Percentiles rank a stretch among this genome's conserved stretches.
phyloP scores from a whole-genome alignment of 2,113 vertebrate species.

The Pyrgilauda ruficollis region DNA sequence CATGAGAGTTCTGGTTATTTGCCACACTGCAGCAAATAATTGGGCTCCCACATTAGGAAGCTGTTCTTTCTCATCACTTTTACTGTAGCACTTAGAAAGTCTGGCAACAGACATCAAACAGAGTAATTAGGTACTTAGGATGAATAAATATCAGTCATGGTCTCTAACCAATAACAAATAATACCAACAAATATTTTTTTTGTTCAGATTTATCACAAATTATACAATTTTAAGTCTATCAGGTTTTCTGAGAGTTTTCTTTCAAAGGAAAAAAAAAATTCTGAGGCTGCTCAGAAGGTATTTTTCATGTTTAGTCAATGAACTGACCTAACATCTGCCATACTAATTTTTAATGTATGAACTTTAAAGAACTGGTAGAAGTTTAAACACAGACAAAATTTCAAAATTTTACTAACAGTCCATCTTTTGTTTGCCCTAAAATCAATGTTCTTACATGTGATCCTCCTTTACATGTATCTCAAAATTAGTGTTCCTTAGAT shows the following conservation, averaged over 20 bases:
- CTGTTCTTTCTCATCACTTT: not conserved
- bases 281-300: not conserved
- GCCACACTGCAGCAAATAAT: not conserved
- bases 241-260: not conserved
- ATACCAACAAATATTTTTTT: not conserved
- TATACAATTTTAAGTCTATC: not conserved
- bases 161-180: not conserved
- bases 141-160: not conserved
- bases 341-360: not conserved
- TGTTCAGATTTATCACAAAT: not conserved
- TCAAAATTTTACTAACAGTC: not conserved
- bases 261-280: not conserved
- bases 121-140: not conserved
- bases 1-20: not conserved
- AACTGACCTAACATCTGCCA: not conserved
- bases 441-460: not conserved
- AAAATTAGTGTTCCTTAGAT: not conserved
- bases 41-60: not conserved
- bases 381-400: not conserved
- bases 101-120: not conserved
- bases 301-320: not conserved
- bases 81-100: not conserved
- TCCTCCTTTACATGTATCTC: not conserved
- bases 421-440: not conserved
- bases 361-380: not conserved